A percentile compares a stretch with the other conserved stretches of the same genome.
Evolutionary conservation across 2,113 vertebrate species (phyloP).

Genomic region (Sprattus sprattus): DNA sequence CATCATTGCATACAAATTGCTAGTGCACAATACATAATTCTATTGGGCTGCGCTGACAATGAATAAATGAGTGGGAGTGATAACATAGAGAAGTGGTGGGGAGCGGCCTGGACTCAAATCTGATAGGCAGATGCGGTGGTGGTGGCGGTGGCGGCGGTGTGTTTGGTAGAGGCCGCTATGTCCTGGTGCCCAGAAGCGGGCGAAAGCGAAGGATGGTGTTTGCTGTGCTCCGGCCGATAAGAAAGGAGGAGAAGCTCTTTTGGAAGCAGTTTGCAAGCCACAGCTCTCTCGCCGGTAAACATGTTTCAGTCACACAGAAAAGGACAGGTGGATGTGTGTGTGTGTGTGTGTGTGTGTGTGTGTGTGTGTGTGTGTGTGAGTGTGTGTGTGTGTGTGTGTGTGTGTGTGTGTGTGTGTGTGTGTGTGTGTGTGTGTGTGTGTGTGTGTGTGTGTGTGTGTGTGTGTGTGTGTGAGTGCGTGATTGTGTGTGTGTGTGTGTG

Average conservation of each 20-base stretch:
- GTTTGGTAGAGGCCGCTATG: slow-evolving; percentile 41
- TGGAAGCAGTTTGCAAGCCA: slow-evolving; percentile 42
- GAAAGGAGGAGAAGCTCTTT: slow-evolving; percentile 43
- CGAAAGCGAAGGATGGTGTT: slow-evolving; percentile 50
- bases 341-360: slow-evolving; percentile 18
- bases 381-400: slow-evolving; percentile 21
- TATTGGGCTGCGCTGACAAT: slow-evolving; percentile 42
- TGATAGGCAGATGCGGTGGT: slow-evolving; percentile 43
- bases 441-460: slow-evolving; percentile 17
- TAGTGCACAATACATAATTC: slow-evolving; percentile 52
- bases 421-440: not conserved
- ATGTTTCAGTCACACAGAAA: not conserved
- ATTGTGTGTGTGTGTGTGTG: too few species aligned
- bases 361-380: slow-evolving; percentile 12
- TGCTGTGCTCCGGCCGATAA: slow-evolving; percentile 55
- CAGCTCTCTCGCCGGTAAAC: slow-evolving; percentile 24
- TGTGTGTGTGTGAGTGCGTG: slow-evolving; percentile 20
- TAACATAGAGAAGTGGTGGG: slow-evolving; percentile 40
- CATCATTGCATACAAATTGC: slow-evolving; percentile 58
- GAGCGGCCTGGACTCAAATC: slow-evolving; percentile 47
- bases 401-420: not conserved
- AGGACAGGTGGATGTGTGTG: not conserved
- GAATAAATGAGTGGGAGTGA: slow-evolving; percentile 43
- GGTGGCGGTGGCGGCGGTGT: not conserved
- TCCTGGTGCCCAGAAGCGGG: slow-evolving; percentile 43